Evolutionary conservation across 92 coral and sea anemone species (phyloP).

Genomic region (Diadumene lineata): DNA sequence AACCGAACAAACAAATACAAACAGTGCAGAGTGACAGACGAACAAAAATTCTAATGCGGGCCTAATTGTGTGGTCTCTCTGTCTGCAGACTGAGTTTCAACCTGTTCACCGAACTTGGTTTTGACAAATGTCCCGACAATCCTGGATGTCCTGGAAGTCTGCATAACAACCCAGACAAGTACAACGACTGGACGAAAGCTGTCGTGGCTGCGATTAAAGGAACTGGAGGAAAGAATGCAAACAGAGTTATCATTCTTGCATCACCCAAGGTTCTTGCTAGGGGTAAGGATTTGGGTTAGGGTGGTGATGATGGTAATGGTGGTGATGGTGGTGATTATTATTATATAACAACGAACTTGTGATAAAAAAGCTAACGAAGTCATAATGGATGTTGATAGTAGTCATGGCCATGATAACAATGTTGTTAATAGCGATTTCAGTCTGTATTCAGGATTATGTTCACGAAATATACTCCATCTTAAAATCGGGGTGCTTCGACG

Average conservation of each 20-base stretch:
- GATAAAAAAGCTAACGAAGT: no score
- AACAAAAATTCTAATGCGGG: no score
- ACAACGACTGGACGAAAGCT: constrained; percentile 64
- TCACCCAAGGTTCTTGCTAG: constrained; percentile 39
- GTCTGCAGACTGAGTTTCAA: constrained; percentile 65
- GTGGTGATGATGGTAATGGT: neutral
- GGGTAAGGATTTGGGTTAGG: neutral
- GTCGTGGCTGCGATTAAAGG: constrained; percentile 56
- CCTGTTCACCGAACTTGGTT: constrained; percentile 68
- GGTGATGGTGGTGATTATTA: neutral
- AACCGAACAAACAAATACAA: no score
- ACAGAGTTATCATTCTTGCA: constrained; percentile 60
- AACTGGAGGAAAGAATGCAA: constrained; percentile 55
- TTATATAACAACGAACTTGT: no score
- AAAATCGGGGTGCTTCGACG: no score
- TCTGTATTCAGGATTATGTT: no score
- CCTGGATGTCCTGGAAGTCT: constrained; percentile 51
- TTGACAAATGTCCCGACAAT: constrained; percentile 32
- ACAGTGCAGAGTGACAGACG: no score
- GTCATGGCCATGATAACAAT: neutral
- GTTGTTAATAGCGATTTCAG: no score
- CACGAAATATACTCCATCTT: no score
- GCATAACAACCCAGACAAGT: constrained; percentile 49
- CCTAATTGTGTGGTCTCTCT: no score
- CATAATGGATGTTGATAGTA: neutral